phyloP scores from a whole-genome alignment of 1,140 invertebrate species.

The Ostrea denselamellosa region DNA sequence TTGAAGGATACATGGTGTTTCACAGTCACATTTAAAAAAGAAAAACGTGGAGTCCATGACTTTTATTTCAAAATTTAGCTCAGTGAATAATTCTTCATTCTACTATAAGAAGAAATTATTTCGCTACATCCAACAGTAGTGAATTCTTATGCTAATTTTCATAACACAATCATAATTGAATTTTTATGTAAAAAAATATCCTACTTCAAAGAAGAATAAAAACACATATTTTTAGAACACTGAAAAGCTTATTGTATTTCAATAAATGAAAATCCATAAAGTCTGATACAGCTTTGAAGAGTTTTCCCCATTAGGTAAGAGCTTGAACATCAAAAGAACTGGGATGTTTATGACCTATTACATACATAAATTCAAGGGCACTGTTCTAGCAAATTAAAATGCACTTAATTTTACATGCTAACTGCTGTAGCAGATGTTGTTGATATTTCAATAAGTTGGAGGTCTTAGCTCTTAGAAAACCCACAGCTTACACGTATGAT shows the following conservation, averaged over 20 bases:
- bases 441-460: background rate
- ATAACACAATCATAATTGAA: background rate
- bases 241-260: background rate
- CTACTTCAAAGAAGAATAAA: background rate
- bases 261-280: background rate
- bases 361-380: slow-evolving; percentile 14
- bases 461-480: background rate
- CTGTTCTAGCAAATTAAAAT: slow-evolving; percentile 1
- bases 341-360: slow-evolving; percentile 14
- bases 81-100: too few species aligned
- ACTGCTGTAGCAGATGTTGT: background rate
- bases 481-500: background rate
- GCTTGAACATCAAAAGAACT: background rate
- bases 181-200: background rate
- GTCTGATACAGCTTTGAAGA: background rate
- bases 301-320: background rate
- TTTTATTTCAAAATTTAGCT: too few species aligned
- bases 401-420: slow-evolving; percentile 33
- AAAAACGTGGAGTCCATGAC: too few species aligned
- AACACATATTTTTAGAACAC: background rate
- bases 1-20: too few species aligned
- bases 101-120: too few species aligned
- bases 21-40: too few species aligned
- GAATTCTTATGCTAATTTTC: too few species aligned
- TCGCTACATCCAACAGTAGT: too few species aligned